phyloP scores from a whole-genome alignment of 1,140 invertebrate genomes.

The Heliconius hermathena region DNA sequence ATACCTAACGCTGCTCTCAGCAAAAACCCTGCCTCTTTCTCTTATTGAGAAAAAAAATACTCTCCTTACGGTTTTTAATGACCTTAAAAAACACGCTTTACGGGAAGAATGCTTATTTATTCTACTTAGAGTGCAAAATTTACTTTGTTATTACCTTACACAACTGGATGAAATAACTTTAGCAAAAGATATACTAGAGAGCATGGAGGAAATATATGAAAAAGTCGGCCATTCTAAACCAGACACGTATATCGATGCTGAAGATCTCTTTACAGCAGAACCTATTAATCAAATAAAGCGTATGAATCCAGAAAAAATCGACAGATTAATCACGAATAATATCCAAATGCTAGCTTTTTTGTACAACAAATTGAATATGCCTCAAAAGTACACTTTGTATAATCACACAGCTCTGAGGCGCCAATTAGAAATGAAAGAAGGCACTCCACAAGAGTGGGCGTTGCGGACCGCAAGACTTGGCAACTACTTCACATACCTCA shows the following conservation, averaged over 20 bases:
- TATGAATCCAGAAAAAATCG: constrained; percentile 72
- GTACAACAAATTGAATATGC: constrained; percentile 76
- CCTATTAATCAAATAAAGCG: constrained; percentile 53
- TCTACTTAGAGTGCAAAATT: constrained; percentile 70
- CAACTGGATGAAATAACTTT: constrained; percentile 57
- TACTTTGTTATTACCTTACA: constrained; percentile 72
- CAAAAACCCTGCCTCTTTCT: constrained; percentile 62
- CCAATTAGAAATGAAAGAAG: constrained; percentile 83
- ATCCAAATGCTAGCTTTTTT: constrained; percentile 79
- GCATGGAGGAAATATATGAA: constrained; percentile 69
- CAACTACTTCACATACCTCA: constrained; percentile 79
- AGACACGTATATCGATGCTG: constrained; percentile 63
- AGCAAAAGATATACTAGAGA: constrained; percentile 65
- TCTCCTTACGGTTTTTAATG: constrained; percentile 56
- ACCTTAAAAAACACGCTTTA: constrained; percentile 59
- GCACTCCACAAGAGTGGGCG: constrained; percentile 85
- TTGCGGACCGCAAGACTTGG: constrained; percentile 84
- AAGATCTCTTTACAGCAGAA: constrained; percentile 65
- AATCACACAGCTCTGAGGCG: constrained; percentile 84
- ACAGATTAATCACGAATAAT: constrained; percentile 78
- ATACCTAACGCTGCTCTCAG: constrained; percentile 62
- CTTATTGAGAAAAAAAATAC: constrained; percentile 63
- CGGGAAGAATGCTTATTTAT: constrained; percentile 67
- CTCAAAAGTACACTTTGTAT: constrained; percentile 82
- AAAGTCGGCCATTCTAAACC: constrained; percentile 58